Percentiles rank a stretch among this genome's conserved stretches.
phyloP scores from a whole-genome alignment of 2,797 vertebrate species.

The Kryptolebias ocellatus region DNA sequence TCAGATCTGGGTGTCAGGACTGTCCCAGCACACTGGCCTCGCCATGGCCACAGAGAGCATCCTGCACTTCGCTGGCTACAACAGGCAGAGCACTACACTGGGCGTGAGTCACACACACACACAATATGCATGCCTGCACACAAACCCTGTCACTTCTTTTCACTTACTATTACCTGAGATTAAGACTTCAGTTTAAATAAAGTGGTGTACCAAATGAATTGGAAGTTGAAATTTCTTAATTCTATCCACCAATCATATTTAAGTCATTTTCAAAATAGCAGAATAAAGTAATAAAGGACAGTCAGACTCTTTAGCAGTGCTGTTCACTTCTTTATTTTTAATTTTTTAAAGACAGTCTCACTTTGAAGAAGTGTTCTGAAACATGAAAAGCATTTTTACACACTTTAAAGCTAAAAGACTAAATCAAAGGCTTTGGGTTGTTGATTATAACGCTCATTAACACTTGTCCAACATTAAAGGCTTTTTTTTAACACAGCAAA shows the following conservation, averaged over 20 bases:
- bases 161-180: conserved; percentile 14
- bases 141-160: background rate
- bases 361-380: background rate
- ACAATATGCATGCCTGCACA: background rate
- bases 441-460: conserved; percentile 51
- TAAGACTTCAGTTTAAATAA: background rate
- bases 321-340: background rate
- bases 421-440: background rate
- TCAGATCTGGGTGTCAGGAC: conserved; percentile 95
- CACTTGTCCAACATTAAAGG: conserved; percentile 30
- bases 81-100: conserved; percentile 93
- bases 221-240: background rate
- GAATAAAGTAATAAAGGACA: background rate
- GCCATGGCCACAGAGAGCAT: conserved; percentile 98
- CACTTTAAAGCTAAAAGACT: background rate
- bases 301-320: background rate
- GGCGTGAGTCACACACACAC: conserved; percentile 83
- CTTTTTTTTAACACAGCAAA: conserved; percentile 35
- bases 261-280: background rate
- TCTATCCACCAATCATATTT: background rate
- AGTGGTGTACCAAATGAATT: background rate
- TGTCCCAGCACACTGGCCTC: conserved; percentile 96
- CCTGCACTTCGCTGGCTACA: conserved; percentile 94
- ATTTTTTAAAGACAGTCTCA: background rate
- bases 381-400: background rate